These are phyloP conservation scores for Pogoniulus pusillus DNA, from an alignment of 2,797 vertebrate genomes.

Conservation along the genomic window DNA sequence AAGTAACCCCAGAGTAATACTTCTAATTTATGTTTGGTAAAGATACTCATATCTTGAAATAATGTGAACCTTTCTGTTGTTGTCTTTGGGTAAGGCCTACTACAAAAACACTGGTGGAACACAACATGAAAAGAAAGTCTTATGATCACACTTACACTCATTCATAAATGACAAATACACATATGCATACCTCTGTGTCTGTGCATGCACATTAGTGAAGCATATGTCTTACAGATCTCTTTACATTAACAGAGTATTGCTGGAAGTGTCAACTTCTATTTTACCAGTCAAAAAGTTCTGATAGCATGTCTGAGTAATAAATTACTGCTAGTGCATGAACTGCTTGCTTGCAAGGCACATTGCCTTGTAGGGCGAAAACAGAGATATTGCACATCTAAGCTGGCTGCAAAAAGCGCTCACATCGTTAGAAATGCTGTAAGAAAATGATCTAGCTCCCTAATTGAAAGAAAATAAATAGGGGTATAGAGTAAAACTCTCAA, in stretches of 20 bases:
- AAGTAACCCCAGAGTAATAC: background rate
- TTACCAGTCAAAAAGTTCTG: background rate
- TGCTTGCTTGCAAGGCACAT: background rate
- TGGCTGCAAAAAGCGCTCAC: background rate
- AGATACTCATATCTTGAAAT: background rate
- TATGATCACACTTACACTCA: background rate
- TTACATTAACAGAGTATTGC: background rate
- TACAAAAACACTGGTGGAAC: conserved; percentile 6
- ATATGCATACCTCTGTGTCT: background rate
- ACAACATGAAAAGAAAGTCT: conserved; percentile 15
- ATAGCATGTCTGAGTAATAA: background rate
- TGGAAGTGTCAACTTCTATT: background rate
- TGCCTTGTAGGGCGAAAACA: background rate
- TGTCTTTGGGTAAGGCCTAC: background rate
- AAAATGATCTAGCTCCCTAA: background rate
- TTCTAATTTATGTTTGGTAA: background rate
- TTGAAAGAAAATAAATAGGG: background rate
- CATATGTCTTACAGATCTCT: background rate
- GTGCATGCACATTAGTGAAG: background rate
- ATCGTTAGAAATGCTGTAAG: background rate
- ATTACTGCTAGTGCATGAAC: background rate
- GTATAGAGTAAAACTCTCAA: background rate
- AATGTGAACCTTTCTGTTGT: background rate
- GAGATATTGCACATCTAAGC: background rate
- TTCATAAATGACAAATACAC: background rate